Conservation (phyloP, 2,888 invertebrate species). For the Acheta domesticus region DNA sequence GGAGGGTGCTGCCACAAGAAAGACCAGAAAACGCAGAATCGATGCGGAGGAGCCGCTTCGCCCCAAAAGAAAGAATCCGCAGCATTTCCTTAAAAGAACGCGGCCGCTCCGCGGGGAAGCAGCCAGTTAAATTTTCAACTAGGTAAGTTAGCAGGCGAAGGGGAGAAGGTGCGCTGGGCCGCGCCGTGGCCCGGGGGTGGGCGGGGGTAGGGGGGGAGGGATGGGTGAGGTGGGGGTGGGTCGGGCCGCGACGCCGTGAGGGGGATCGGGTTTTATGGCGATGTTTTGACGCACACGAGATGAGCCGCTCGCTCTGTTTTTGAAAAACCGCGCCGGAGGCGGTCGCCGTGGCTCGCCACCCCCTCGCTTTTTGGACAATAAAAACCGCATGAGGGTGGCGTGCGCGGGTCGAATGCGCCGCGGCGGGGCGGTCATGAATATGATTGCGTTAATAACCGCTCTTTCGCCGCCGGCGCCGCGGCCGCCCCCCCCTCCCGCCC, state of each 20-base stretch:
- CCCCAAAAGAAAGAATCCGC: too few species aligned
- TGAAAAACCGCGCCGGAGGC: not conserved
- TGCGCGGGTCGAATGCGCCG: conserved; percentile 24
- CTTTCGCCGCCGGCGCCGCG: conserved; percentile 39
- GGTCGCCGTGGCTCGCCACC: not conserved
- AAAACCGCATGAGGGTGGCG: conserved; percentile 20
- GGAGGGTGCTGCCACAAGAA: too few species aligned
- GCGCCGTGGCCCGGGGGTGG: not conserved
- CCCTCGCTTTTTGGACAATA: not conserved
- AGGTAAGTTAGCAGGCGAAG: not conserved
- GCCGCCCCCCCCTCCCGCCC: too few species aligned
- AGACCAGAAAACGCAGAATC: too few species aligned
- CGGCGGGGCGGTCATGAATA: conserved; percentile 44
- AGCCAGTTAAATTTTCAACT: not conserved
- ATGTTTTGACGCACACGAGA: conserved; percentile 33
- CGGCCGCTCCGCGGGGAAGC: not conserved
- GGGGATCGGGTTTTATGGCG: conserved; percentile 34
- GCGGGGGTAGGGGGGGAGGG: conserved; percentile 12
- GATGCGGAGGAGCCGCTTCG: too few species aligned
- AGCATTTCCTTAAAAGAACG: too few species aligned
- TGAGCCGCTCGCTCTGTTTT: conserved; percentile 26
- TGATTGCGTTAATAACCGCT: conserved; percentile 48
- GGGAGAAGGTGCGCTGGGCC: not conserved
- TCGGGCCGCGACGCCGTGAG: not conserved
- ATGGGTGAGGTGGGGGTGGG: not conserved